phyloP scores from a whole-genome alignment of 2,888 invertebrate genomes.

The Liopterus haemorrhoidalis region DNA sequence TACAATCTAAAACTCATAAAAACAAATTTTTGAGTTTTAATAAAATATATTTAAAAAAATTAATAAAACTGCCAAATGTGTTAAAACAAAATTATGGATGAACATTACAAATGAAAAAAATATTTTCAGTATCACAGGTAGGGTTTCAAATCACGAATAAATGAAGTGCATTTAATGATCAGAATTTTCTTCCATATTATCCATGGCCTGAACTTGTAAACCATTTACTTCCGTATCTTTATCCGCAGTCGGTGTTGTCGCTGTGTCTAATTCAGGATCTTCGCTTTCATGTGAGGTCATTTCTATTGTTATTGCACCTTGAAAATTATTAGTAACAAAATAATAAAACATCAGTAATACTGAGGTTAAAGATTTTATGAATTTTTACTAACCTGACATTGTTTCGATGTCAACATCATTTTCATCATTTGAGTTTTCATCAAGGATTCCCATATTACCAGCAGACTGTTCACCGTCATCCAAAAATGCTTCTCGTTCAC shows the following conservation, averaged over 20 bases:
- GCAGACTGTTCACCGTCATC: conserved; percentile 51
- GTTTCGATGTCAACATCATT: conserved; percentile 84
- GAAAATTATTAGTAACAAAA: not conserved
- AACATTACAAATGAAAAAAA: no score
- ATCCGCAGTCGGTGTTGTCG: not conserved
- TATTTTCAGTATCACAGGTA: no score
- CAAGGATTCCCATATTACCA: conserved; percentile 51
- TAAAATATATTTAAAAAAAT: no score
- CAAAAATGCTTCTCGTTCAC: conserved; percentile 60
- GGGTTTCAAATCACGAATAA: no score
- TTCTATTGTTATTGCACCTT: not conserved
- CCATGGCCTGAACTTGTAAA: no score
- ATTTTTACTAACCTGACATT: conserved; percentile 60
- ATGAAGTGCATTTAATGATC: no score
- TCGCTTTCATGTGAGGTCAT: not conserved
- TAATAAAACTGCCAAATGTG: no score
- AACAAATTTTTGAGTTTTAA: no score
- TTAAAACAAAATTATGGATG: no score
- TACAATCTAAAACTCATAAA: no score
- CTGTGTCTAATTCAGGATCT: not conserved
- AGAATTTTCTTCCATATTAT: no score
- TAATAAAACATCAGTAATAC: not conserved
- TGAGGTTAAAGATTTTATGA: not conserved
- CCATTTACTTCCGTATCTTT: not conserved
- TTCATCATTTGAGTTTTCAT: conserved; percentile 70